These are phyloP conservation scores for Tamias sibiricus DNA, from an alignment of 2,113 vertebrate species.

Conservation along the genomic window DNA sequence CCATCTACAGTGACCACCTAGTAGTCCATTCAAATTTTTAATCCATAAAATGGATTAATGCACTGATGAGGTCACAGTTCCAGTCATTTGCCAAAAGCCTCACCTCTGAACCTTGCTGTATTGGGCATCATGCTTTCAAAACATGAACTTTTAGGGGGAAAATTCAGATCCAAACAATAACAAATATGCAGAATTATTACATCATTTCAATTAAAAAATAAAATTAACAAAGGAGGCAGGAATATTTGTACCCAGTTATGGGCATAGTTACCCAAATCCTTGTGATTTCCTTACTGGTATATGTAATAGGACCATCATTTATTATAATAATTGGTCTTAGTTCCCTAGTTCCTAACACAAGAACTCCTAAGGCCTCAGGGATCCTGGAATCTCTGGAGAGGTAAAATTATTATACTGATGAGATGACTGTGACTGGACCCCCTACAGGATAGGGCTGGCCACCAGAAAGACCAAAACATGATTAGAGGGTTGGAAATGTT, in stretches of 20 bases:
- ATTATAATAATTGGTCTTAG: neutral
- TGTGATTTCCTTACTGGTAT: neutral
- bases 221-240: neutral
- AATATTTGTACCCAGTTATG: neutral
- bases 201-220: neutral
- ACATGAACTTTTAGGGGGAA: too few relatives aligned
- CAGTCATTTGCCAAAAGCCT: too few relatives aligned
- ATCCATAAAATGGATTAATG: too few relatives aligned
- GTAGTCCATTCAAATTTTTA: too few relatives aligned
- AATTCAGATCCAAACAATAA: neutral
- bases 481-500: neutral
- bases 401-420: neutral
- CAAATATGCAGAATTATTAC: neutral
- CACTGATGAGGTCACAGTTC: too few relatives aligned
- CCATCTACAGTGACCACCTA: too few relatives aligned
- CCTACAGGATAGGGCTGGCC: neutral
- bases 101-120: too few relatives aligned
- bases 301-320: neutral
- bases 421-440: neutral
- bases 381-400: neutral
- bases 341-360: neutral
- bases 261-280: neutral
- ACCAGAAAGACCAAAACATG: neutral
- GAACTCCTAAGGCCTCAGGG: neutral
- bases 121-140: too few relatives aligned